phyloP scores from a whole-genome alignment of 2,888 invertebrate genomes.

The Cheilosia impressa region DNA sequence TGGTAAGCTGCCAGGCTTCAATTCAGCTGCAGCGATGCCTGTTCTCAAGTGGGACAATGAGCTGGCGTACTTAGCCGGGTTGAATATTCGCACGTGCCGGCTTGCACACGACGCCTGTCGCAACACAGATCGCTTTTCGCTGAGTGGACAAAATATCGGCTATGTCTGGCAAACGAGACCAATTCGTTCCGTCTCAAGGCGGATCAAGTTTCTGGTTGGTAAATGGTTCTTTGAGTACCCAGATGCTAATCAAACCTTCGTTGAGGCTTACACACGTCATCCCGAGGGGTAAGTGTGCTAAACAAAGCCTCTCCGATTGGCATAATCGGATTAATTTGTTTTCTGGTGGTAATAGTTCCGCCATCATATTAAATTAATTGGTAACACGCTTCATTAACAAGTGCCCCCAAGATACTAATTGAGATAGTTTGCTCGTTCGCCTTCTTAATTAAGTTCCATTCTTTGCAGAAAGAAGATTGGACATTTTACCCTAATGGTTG shows the following conservation, averaged over 20 bases:
- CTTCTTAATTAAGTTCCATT: slow-evolving; percentile 6
- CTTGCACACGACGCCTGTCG: slow-evolving; percentile 81
- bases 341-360: not conserved
- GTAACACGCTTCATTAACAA: not conserved
- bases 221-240: slow-evolving; percentile 81
- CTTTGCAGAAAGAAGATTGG: slow-evolving; percentile 81
- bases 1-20: slow-evolving; percentile 79
- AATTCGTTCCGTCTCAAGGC: slow-evolving; percentile 81
- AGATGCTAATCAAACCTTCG: slow-evolving; percentile 81
- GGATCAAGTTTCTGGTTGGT: slow-evolving; percentile 81
- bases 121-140: slow-evolving; percentile 79
- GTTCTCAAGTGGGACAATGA: slow-evolving; percentile 81
- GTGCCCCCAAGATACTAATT: not conserved
- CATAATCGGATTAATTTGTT: slow-evolving; percentile 9
- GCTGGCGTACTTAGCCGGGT: slow-evolving; percentile 79
- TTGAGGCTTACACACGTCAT: slow-evolving; percentile 79
- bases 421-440: too few relatives aligned
- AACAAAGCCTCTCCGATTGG: not conserved
- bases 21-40: slow-evolving; percentile 80
- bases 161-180: slow-evolving; percentile 81
- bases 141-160: slow-evolving; percentile 82
- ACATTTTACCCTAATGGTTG: slow-evolving; percentile 81
- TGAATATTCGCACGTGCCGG: slow-evolving; percentile 81
- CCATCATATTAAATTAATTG: slow-evolving; percentile 2
- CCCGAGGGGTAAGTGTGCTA: slow-evolving; percentile 78